Base-by-base conservation (phyloP, 2,888 invertebrate species). In the Yponomeuta plumbellus region DNA sequence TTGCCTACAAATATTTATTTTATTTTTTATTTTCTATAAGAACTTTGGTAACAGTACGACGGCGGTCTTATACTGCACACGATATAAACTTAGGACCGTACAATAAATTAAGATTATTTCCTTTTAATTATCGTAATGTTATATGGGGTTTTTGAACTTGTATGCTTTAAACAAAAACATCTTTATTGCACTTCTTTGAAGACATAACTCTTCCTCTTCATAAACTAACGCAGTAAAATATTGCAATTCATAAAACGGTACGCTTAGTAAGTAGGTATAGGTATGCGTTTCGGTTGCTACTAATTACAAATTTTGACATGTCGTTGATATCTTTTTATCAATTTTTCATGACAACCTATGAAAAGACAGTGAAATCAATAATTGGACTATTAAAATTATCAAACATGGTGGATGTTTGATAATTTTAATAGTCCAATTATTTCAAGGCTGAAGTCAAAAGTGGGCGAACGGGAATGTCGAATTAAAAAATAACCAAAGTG, bases 101-200 rank as follows among this genome's bases (percentile, higher is more conserved):
- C 34, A 34, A 34, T 34, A 34, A 34, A 34, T 34, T 10, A 34
- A 34, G 8, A 34, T 34, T 10, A 6, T 34, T 34, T 34, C 8
- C 8, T 34, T 34, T 34, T 34, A 34, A 34, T 34, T 34, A 34
- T 34, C 6, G 5, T 10, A 34, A 34, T 34, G 8, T 34, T 80
- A 82, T 83, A 82, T 76, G 82, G 80, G 82, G 80, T 80, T 76
- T 74, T 84, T 84, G 84, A 78, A 77, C 84, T 80, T 81, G 77
- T 76, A 78, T 75, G 75, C 74, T 73, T 65, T 66, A 69, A 68
- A 70, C 66, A 56, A 66, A n/a, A 57, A 57, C 57, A 21, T 57
- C 57, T 57, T 57, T 57, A 57, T 8, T 57, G 57, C 21, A 21
- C 57, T 57, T 57, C 57, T 21, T 57, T 57, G 57, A 57, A 57